Evolutionary conservation across 2,113 vertebrate genomes (phyloP), one percentile per base, ranked within the genome.

Genomic region (Cathartes aura): DNA sequence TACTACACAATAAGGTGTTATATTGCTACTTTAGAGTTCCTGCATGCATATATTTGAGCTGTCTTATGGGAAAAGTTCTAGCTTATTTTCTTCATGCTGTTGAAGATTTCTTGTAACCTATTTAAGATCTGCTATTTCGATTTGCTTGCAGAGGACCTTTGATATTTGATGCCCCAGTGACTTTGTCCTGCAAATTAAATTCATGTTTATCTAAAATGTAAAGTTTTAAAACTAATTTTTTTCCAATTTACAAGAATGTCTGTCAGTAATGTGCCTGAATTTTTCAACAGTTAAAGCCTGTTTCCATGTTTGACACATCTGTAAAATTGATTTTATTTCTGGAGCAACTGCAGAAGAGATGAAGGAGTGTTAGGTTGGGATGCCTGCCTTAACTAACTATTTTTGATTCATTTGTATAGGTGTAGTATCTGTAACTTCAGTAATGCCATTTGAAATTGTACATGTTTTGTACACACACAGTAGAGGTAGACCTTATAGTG

Each of bases 351-450:
- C 26, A 42, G 59, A 70, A 70, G 55, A 76, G 40, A 43, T 11
- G 32, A 9, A 19, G 29, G 18, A 6, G 1, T 42, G 12, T 38
- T 73, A 81, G 30, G 16, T 56, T 95, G 55, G 60, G 27, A 30
- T 90, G n/a, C 11, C 7, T 16, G 60, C 34, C 21, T 38, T 71
- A 22, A n/a, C 9, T 32, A 63, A 42, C 14, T 72, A 2, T 23
- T 74, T 90, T 76, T 21, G 2, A 7, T 82, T 90, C 3, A 5
- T 64, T 85, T 93, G 73, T 56, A 13, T 73, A 59, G 12, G 10
- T 89, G 36, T 0, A 20, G 6, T 29, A 29, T 68, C 14, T 56
- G 8, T 83, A 86, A 40, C 9, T 40, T 82, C 48, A 53, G 0
- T 72, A 72, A 68, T 76, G 8, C n/a, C 0, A 0, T 40, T 16